Percentiles rank a stretch among this genome's conserved stretches.
These are phyloP conservation scores for Leptopilina clavipes DNA, from an alignment of 1,140 invertebrate species.

Conservation along the genomic window DNA sequence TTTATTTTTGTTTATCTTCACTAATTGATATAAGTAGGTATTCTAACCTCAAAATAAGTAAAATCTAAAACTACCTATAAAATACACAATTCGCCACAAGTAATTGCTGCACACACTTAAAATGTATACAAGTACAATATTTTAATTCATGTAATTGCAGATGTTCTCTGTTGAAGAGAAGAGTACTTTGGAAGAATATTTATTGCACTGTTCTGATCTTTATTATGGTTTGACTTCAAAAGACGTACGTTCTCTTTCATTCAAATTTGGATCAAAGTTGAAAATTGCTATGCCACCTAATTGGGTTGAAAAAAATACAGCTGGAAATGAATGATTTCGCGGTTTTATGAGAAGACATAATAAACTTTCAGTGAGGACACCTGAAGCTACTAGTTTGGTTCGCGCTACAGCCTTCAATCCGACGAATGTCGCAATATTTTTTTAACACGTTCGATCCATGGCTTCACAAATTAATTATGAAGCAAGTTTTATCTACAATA, in stretches of 20 bases:
- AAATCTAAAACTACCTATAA: too few species aligned
- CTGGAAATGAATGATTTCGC: constrained; percentile 65
- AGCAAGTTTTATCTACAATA: constrained; percentile 61
- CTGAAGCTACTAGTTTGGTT: constrained; percentile 63
- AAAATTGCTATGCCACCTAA: constrained; percentile 53
- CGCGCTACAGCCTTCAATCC: constrained; percentile 62
- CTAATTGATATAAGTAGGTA: too few species aligned
- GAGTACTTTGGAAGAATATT: constrained; percentile 45
- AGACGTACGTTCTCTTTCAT: constrained; percentile 50
- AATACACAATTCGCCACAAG: too few species aligned
- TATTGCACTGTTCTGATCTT: constrained; percentile 47
- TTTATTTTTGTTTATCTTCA: too few species aligned
- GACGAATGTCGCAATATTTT: constrained; percentile 55
- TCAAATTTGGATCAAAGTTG: constrained; percentile 52
- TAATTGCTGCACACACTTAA: too few species aligned
- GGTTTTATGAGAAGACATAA: constrained; percentile 62
- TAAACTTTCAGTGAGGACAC: constrained; percentile 59
- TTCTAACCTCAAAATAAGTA: too few species aligned
- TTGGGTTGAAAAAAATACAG: constrained; percentile 61
- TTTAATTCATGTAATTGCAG: not conserved
- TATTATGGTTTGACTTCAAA: constrained; percentile 55
- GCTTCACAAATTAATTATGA: constrained; percentile 49
- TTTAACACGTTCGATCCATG: constrained; percentile 50
- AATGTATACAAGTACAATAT: too few species aligned
- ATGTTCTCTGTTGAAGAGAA: constrained; percentile 40